Conservation (phyloP, 1,140 invertebrate genomes). For the Polypedilum pembai region DNA sequence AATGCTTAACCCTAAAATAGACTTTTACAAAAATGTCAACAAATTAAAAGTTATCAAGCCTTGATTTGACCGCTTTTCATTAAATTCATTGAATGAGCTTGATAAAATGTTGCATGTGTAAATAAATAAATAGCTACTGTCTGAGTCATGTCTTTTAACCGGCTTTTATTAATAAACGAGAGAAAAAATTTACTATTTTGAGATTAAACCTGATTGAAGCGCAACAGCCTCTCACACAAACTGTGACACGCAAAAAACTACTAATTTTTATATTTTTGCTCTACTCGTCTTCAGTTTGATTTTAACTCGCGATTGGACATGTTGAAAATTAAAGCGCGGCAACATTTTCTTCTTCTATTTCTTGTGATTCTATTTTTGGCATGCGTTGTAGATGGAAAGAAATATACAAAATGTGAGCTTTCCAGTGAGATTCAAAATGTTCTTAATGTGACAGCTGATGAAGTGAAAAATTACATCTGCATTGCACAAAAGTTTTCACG, state of each 20-base stretch:
- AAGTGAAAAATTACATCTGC: not conserved
- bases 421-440: not conserved
- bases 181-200: not conserved
- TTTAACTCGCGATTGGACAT: not conserved
- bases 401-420: not conserved
- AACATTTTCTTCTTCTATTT: not conserved
- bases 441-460: not conserved
- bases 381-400: not conserved
- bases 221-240: not conserved
- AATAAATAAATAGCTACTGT: too few species aligned
- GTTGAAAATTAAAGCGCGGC: not conserved
- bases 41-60: too few species aligned
- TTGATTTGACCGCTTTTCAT: too few species aligned
- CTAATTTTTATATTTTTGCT: not conserved
- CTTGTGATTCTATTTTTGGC: not conserved
- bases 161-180: not conserved
- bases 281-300: not conserved
- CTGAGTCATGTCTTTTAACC: not conserved
- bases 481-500: slow-evolving; percentile 2
- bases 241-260: too few species aligned
- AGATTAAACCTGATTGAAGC: not conserved
- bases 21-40: too few species aligned
- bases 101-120: too few species aligned
- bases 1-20: too few species aligned
- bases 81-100: too few species aligned